Evolutionary conservation across 2,888 invertebrate species (phyloP).

Genomic region (Pandemis heparana): DNA sequence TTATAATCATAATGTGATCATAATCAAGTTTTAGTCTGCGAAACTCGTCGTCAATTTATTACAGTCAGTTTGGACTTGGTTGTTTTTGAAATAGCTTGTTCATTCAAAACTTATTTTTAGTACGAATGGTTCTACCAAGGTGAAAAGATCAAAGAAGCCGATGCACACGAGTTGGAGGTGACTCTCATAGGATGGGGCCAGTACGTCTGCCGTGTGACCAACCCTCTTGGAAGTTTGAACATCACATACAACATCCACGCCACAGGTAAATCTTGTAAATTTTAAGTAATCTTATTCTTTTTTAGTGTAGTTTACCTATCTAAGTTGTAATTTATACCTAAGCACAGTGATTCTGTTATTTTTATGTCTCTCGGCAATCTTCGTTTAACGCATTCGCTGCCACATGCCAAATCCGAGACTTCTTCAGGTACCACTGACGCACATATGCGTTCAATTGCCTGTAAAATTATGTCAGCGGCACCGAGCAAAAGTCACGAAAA

Average conservation of each 20-base stretch:
- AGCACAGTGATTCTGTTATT: too few species aligned
- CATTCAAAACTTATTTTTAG: constrained; percentile 15
- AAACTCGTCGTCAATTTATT: background rate
- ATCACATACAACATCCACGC: constrained; percentile 14
- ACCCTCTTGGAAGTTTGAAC: constrained; percentile 25
- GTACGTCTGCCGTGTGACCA: constrained; percentile 18
- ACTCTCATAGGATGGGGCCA: constrained; percentile 11
- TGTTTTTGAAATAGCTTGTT: background rate
- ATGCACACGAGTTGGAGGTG: background rate
- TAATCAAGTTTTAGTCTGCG: too few species aligned
- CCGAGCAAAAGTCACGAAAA: too few species aligned
- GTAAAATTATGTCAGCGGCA: too few species aligned
- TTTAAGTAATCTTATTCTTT: background rate
- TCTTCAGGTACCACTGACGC: too few species aligned
- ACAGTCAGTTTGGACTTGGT: background rate
- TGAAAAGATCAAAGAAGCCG: constrained; percentile 10
- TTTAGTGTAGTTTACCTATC: background rate
- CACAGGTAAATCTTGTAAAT: background rate
- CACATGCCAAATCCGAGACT: too few species aligned
- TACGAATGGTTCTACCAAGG: constrained; percentile 30
- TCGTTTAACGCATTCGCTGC: too few species aligned
- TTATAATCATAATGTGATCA: too few species aligned
- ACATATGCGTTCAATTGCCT: too few species aligned
- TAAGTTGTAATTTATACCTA: too few species aligned
- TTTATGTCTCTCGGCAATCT: too few species aligned